Conservation (phyloP, 2,888 invertebrate genomes). For the Tipula helvola region DNA sequence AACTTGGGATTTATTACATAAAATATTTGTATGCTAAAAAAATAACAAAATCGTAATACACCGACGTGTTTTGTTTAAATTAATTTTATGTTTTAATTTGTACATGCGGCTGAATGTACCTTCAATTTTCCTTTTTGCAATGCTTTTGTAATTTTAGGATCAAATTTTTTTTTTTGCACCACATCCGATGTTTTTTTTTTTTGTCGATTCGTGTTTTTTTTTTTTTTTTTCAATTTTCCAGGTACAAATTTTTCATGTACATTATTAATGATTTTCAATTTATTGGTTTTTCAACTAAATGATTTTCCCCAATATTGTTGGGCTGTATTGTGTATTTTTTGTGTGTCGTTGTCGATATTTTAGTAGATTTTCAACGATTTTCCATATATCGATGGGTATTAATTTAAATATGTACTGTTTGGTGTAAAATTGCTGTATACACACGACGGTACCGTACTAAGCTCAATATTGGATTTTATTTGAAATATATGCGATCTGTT, state of each 20-base stretch:
- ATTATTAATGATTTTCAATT: neutral
- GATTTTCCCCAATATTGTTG: neutral
- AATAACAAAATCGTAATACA: neutral
- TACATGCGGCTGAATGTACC: neutral
- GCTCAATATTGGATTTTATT: neutral
- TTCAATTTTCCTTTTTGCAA: neutral
- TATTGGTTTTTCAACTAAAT: neutral
- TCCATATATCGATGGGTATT: neutral
- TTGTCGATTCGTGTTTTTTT: neutral
- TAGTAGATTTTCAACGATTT: neutral
- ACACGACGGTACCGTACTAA: neutral
- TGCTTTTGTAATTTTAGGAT: neutral
- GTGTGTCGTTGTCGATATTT: neutral
- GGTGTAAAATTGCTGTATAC: neutral
- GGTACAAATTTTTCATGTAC: neutral
- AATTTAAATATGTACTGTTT: neutral
- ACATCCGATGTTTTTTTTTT: neutral
- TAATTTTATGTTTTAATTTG: neutral
- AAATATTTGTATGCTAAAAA: neutral
- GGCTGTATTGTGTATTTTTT: neutral
- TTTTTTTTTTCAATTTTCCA: neutral
- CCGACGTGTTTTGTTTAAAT: slow-evolving; percentile 4
- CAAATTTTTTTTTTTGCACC: neutral
- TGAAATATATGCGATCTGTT: neutral
- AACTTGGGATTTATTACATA: neutral